A percentile compares a stretch with the other conserved stretches of the same genome.
phyloP scores from a whole-genome alignment of 2,797 vertebrate species.

The Cyprinella venusta region DNA sequence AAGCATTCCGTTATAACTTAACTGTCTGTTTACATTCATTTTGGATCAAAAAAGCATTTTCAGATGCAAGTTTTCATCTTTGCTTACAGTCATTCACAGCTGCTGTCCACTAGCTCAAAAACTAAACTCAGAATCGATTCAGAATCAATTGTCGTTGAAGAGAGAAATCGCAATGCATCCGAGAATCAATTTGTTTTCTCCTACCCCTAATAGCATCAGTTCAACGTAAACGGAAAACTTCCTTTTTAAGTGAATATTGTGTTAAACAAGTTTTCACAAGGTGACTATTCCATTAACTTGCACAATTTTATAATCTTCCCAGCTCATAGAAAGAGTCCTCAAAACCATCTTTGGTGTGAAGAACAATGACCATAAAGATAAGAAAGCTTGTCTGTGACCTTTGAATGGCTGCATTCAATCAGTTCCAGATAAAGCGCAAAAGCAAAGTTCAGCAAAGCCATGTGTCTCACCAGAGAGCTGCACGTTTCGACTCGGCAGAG shows the following conservation, averaged over 20 bases:
- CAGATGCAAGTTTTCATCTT: too few species aligned
- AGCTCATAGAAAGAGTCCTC: neutral
- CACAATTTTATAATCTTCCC: neutral
- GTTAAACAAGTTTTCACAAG: neutral
- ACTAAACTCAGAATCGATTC: too few species aligned
- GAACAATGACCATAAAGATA: slow-evolving; percentile 17
- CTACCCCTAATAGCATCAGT: too few species aligned
- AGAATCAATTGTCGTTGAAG: too few species aligned
- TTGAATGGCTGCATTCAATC: slow-evolving; percentile 4
- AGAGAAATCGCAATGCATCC: too few species aligned
- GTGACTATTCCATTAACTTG: neutral
- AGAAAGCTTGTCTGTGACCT: slow-evolving; percentile 14
- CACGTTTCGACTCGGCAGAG: slow-evolving; percentile 9
- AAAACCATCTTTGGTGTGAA: slow-evolving; percentile 9
- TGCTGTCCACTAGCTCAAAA: too few species aligned
- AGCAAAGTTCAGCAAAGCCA: neutral
- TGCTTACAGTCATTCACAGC: too few species aligned
- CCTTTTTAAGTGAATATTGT: neutral
- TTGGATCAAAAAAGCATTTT: too few species aligned
- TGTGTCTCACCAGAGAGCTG: neutral
- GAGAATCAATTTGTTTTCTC: neutral
- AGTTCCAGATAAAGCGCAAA: slow-evolving; percentile 4
- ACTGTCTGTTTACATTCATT: neutral
- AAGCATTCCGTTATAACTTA: neutral
- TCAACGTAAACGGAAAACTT: neutral